phyloP scores from a whole-genome alignment of 1,140 invertebrate species.

The Hyposmocoma kahamanoa region DNA sequence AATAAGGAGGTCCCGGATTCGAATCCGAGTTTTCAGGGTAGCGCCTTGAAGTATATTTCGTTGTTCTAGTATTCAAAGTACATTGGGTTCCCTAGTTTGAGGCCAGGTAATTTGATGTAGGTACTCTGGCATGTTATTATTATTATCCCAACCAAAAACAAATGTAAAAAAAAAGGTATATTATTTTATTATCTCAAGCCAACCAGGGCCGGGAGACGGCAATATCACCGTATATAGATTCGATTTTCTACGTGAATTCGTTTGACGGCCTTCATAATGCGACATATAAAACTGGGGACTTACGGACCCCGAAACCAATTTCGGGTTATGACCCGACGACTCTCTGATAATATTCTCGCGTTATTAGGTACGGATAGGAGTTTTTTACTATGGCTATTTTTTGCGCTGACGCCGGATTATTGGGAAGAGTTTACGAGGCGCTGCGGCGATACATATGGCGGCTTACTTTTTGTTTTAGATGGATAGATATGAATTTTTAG shows the following conservation, averaged over 20 bases:
- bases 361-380: conserved; percentile 25
- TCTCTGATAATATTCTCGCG: conserved; percentile 66
- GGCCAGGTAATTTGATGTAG: too few species aligned
- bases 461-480: conserved; percentile 1
- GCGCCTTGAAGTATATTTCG: too few species aligned
- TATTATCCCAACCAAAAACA: too few species aligned
- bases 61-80: too few species aligned
- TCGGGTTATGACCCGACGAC: conserved; percentile 71
- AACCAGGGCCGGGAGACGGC: conserved; percentile 55
- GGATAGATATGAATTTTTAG: too few species aligned
- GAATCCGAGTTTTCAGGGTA: too few species aligned
- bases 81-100: too few species aligned
- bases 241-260: conserved; percentile 74
- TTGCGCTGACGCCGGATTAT: conserved; percentile 62
- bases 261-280: conserved; percentile 73
- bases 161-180: conserved; percentile 64
- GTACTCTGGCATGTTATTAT: too few species aligned
- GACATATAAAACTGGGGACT: conserved; percentile 73
- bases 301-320: conserved; percentile 73
- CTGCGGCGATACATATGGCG: conserved; percentile 29
- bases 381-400: conserved; percentile 52
- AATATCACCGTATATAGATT: conserved; percentile 73
- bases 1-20: too few species aligned
- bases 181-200: conserved; percentile 63
- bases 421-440: conserved; percentile 57